phyloP scores from a whole-genome alignment of 2,797 vertebrate species.

The Girardinus metallicus region DNA sequence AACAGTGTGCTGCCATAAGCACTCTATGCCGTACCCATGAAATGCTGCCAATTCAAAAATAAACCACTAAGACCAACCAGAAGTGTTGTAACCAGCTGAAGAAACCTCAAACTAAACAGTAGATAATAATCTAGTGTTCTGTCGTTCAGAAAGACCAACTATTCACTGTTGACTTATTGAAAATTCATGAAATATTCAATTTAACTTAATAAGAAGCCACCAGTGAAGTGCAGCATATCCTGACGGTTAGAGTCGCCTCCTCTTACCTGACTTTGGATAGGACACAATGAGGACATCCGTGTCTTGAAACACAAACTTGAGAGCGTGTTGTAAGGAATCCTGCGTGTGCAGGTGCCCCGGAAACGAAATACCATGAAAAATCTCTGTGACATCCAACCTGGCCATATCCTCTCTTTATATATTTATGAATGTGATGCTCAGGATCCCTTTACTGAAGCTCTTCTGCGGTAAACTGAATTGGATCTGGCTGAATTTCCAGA shows the following conservation, averaged over 20 bases:
- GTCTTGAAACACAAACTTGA: slow-evolving; percentile 80
- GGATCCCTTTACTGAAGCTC: not conserved
- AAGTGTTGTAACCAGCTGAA: not conserved
- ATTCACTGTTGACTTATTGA: not conserved
- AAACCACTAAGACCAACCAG: not conserved
- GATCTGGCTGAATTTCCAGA: no score
- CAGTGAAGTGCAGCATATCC: not conserved
- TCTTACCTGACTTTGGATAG: slow-evolving; percentile 90
- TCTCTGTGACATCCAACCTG: slow-evolving; percentile 78
- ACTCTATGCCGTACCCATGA: not conserved
- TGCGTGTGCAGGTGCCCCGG: slow-evolving; percentile 86
- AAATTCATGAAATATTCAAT: not conserved
- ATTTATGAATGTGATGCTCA: not conserved
- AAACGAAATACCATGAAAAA: slow-evolving; percentile 77
- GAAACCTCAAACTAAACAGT: not conserved
- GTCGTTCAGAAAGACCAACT: not conserved
- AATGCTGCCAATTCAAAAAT: not conserved
- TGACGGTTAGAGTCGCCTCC: not conserved
- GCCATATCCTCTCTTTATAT: slow-evolving; percentile 68
- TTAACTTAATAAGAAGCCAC: not conserved
- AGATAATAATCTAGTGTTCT: not conserved
- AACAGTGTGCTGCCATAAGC: not conserved
- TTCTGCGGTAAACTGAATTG: no score
- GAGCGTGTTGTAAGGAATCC: slow-evolving; percentile 80
- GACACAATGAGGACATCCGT: slow-evolving; percentile 84